Percentiles rank a stretch among this genome's conserved stretches.
These are phyloP conservation scores for Drosophila nr. fundita DNA, from an alignment of 2,888 invertebrate species.

Conservation along the genomic window DNA sequence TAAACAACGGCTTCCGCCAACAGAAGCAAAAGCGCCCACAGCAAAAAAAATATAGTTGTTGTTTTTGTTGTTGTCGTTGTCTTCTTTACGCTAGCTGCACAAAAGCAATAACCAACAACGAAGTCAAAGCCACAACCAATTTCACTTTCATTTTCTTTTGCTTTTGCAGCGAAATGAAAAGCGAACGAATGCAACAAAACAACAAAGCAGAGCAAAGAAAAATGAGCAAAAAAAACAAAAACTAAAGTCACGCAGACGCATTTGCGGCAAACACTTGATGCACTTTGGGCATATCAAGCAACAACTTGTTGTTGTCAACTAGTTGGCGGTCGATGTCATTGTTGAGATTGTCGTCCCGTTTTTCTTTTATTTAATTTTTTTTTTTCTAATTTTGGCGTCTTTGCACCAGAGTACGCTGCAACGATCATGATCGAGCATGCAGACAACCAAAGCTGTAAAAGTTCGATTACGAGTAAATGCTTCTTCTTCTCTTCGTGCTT, in stretches of 20 bases:
- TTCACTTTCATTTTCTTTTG: conserved; percentile 82
- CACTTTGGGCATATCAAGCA: conserved; percentile 55
- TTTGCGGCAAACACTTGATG: conserved; percentile 61
- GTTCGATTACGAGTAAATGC: not conserved
- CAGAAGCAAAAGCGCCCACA: conserved; percentile 46
- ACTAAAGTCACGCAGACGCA: conserved; percentile 68
- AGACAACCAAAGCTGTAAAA: not conserved
- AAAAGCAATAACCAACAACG: conserved; percentile 63
- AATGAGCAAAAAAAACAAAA: conserved; percentile 30
- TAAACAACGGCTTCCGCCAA: conserved; percentile 73
- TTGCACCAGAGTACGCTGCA: not conserved
- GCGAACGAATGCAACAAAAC: conserved; percentile 44
- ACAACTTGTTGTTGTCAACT: conserved; percentile 16
- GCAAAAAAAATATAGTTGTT: conserved; percentile 21
- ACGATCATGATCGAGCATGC: not conserved
- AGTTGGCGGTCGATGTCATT: conserved; percentile 17
- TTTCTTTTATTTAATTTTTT: not conserved
- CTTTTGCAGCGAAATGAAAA: conserved; percentile 61
- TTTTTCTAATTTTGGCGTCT: not conserved
- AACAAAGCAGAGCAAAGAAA: conserved; percentile 9
- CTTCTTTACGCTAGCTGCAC: conserved; percentile 74
- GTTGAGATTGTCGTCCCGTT: not conserved
- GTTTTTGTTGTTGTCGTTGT: conserved; percentile 37
- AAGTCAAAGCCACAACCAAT: conserved; percentile 51
- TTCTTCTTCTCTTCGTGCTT: not conserved